Conservation (phyloP, 2,888 invertebrate genomes). For the Drosophila atripex region DNA sequence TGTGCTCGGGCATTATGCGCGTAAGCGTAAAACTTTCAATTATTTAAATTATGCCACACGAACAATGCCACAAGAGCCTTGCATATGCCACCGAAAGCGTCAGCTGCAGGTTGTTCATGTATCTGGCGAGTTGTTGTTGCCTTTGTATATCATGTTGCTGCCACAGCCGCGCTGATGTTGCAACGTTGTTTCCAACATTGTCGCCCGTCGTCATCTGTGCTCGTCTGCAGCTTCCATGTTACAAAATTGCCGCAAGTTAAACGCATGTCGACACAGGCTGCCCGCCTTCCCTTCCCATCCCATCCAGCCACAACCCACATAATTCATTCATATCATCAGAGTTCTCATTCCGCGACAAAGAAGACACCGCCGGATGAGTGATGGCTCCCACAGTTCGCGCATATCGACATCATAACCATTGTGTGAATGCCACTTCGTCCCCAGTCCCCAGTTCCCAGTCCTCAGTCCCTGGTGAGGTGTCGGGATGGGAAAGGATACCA, state of each 20-base stretch:
- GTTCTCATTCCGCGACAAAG: slow-evolving; percentile 16
- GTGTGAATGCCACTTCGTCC: slow-evolving; percentile 78
- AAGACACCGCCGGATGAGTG: slow-evolving; percentile 63
- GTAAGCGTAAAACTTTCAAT: slow-evolving; percentile 81
- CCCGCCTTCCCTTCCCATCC: slow-evolving; percentile 21
- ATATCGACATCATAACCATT: slow-evolving; percentile 76
- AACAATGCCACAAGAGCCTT: slow-evolving; percentile 77
- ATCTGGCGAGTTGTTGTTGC: not conserved
- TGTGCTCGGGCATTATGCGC: slow-evolving; percentile 65
- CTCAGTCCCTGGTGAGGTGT: slow-evolving; percentile 48
- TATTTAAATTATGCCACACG: slow-evolving; percentile 82
- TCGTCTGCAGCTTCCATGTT: slow-evolving; percentile 58
- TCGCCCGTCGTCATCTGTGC: slow-evolving; percentile 38
- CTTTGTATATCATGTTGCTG: slow-evolving; percentile 6
- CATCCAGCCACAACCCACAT: slow-evolving; percentile 62
- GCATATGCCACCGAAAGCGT: slow-evolving; percentile 61
- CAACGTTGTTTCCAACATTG: slow-evolving; percentile 40
- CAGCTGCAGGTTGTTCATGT: slow-evolving; percentile 54
- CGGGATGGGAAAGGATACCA: slow-evolving; percentile 3
- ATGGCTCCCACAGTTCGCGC: slow-evolving; percentile 70
- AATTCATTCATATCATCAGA: slow-evolving; percentile 82
- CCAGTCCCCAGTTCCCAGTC: slow-evolving; percentile 56
- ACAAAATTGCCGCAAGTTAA: slow-evolving; percentile 80
- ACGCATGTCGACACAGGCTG: slow-evolving; percentile 74
- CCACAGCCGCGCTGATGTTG: slow-evolving; percentile 8